Base-by-base conservation (phyloP, 2,888 invertebrate species). In the Celastrina argiolus region DNA sequence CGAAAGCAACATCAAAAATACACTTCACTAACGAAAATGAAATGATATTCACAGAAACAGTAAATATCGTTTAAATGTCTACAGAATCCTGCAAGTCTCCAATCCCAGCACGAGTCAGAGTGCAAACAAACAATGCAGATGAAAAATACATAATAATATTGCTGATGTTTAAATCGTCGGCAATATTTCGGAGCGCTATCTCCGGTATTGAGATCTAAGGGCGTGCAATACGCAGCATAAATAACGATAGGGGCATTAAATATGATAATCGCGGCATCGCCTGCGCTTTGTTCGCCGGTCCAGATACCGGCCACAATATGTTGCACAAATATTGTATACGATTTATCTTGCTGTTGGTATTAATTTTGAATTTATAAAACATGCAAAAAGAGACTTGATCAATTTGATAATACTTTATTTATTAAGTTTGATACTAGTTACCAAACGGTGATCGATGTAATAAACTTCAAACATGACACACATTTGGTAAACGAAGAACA, bases 181-280 rank as follows among this genome's bases (percentile, higher is more conserved):
- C 70, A 72, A 74, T 74, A 75, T 73, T 68, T 75, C 72, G 67
- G 45, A 66, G 39, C 75, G 71, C 69, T 82, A 85, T 85, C 82
- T 72, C 74, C 68, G 67, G 78, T 82, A 83, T 81, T 81, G 81
- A 84, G 84, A 83, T 84, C 84, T 83, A 78, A 78, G 80, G 84
- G 85, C 83, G 85, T 80, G 80, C 80, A 77, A 26, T 16, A 74
- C 76, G 74, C 74, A 73, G 78, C 78, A 77, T 79, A 78, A 80
- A 79, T 77, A 78, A 76, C 76, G 71, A 71, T 72, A 71, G 71
- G 73, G 72, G 76, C 79, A 83, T 83, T 82, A 81, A 83, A 80
- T 81, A 83, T 81, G 83, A 82, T 83, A 83, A 84, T 82, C 80
- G 79, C 72, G 73, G 76, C 74, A 78, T 79, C 81, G 75, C 74